A percentile compares a stretch with the other conserved stretches of the same genome.
These are phyloP conservation scores for Brachionus koreanus DNA, from an alignment of 1,140 invertebrate genomes.

Conservation along the genomic window DNA sequence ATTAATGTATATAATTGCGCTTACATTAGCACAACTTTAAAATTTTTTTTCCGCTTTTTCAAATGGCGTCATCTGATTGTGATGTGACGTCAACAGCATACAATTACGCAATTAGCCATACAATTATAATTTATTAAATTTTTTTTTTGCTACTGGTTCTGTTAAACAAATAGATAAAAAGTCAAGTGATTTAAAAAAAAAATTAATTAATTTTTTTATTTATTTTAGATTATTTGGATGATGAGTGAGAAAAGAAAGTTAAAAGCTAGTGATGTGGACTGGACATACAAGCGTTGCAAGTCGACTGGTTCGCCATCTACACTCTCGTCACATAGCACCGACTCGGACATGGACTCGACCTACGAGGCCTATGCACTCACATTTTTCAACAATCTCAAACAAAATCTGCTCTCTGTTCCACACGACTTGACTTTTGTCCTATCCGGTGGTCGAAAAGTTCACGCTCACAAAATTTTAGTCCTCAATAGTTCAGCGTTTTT, in stretches of 20 bases:
- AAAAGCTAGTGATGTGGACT: background rate
- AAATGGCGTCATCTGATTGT: too few species aligned
- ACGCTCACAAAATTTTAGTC: constrained; percentile 27
- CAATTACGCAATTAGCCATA: too few species aligned
- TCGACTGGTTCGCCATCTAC: background rate
- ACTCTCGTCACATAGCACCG: background rate
- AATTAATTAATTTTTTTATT: too few species aligned
- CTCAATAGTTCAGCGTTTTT: background rate
- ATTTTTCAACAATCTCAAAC: constrained; percentile 8
- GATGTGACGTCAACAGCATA: too few species aligned
- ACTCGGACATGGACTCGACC: background rate
- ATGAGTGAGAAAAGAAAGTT: background rate
- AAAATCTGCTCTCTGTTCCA: background rate
- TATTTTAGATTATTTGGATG: background rate
- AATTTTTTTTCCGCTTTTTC: too few species aligned
- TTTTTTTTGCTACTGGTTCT: too few species aligned
- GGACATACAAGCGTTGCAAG: background rate
- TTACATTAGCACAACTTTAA: too few species aligned
- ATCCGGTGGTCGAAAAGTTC: background rate
- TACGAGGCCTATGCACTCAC: background rate
- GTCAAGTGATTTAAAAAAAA: too few species aligned
- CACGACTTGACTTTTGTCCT: background rate
- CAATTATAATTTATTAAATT: too few species aligned
- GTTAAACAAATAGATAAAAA: too few species aligned
- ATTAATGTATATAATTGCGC: too few species aligned